These are phyloP conservation scores for Coregonus suidteri DNA, from an alignment of 2,797 vertebrate genomes.

Conservation along the genomic window DNA sequence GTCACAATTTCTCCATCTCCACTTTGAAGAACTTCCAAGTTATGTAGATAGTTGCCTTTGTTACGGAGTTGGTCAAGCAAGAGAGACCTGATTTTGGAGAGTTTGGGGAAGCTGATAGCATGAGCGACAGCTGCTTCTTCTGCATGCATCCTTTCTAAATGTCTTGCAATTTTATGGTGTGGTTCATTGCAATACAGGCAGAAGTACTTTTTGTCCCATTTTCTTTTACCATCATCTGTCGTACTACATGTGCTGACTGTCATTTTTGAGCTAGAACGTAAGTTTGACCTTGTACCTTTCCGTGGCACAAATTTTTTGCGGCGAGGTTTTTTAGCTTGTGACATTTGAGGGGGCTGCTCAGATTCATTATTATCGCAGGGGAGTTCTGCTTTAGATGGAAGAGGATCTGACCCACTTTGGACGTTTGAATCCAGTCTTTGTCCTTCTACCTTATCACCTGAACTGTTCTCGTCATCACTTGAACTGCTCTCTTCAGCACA, in stretches of 20 bases:
- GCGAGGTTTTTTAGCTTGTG: background rate
- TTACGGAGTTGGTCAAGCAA: constrained; percentile 69
- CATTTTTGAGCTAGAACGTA: constrained; percentile 57
- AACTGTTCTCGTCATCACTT: background rate
- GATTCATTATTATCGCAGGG: constrained; percentile 5
- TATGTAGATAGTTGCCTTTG: constrained; percentile 69
- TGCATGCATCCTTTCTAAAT: constrained; percentile 66
- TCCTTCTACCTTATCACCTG: constrained; percentile 8
- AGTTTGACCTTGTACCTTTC: constrained; percentile 55
- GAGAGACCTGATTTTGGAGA: constrained; percentile 66
- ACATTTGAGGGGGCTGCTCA: constrained; percentile 6
- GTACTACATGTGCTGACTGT: constrained; percentile 20
- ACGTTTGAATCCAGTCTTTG: background rate
- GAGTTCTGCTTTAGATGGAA: background rate
- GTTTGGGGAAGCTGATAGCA: constrained; percentile 68
- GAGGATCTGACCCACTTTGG: constrained; percentile 27
- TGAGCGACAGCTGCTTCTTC: constrained; percentile 67
- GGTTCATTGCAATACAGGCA: constrained; percentile 70
- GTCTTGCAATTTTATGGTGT: constrained; percentile 64
- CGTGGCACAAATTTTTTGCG: constrained; percentile 32
- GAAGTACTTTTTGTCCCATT: constrained; percentile 62
- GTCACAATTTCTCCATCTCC: constrained; percentile 57
- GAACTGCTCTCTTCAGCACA: constrained; percentile 7
- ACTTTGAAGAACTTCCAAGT: constrained; percentile 61
- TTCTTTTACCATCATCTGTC: constrained; percentile 42